Evolutionary conservation across 1,140 invertebrate genomes (phyloP), one percentile per base, ranked within the genome.

Genomic region (Bombyx mandarina): DNA sequence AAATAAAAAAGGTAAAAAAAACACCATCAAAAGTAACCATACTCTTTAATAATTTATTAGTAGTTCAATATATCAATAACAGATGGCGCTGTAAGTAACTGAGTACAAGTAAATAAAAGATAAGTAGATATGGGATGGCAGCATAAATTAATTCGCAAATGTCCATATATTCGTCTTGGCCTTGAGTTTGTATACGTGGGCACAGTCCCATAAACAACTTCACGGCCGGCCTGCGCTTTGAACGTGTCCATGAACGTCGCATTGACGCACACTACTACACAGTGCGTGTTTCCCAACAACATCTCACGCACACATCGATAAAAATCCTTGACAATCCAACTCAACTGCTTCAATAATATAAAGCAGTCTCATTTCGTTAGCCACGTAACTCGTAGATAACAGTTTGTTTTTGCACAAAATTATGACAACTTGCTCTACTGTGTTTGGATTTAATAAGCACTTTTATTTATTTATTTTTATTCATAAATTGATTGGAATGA

Each of bases 61-160:
- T 56, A 45, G 49, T 46, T 35, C 8, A 50, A n/a, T 42, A 2
- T n/a, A 48, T 3, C 7, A 22, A 42, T n/a, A 59, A 62, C 26
- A 66, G 62, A 70, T 70, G 65, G 60, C 65, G 56, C 51, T 67
- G 52, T n/a, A 35, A 45, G 12, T 7, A 43, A 3, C 44, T 3
- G 22, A 45, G 45, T 50, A 61, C 18, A 48, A 60, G 12, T 48
- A 61, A 48, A 63, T 60, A 67, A 66, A 65, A 54, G 59, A 72
- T 75, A 62, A 66, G 71, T 65, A n/a, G n/a, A n/a, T n/a, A 58
- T 62, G 58, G 57, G 54, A 63, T 58, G 67, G 71, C 73, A 71
- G 63, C 65, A 79, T 79, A 75, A 67, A 71, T 78, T 77, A 77
- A 65, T 76, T 71, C 65, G 67, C 45, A 64, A 74, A 73, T 66